Percentiles rank a stretch among this genome's conserved stretches.
Conservation (phyloP, 2,113 vertebrate genomes). For the Oxygymnocypris stewartii region DNA sequence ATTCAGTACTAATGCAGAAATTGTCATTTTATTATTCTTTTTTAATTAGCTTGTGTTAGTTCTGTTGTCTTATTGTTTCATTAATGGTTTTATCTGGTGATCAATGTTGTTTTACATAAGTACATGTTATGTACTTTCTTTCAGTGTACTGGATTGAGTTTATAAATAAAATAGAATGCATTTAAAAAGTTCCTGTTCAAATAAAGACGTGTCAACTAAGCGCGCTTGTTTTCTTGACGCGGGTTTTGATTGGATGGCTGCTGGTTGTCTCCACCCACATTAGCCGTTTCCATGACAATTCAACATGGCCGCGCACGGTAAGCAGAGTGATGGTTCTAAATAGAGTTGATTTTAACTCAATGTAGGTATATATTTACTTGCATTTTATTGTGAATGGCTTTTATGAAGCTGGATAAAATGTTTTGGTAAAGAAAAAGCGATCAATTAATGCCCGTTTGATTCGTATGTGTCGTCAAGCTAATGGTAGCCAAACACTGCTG, state of each 20-base stretch:
- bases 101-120: too few relatives aligned
- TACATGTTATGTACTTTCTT: background rate
- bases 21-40: background rate
- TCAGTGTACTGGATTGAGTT: background rate
- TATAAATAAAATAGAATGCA: background rate
- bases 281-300: slow-evolving; percentile 59
- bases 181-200: background rate
- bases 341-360: background rate
- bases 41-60: background rate
- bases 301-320: slow-evolving; percentile 60
- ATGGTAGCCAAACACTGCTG: background rate
- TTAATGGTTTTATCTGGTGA: background rate
- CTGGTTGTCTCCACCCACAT: background rate
- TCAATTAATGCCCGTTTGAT: background rate
- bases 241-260: slow-evolving; percentile 24
- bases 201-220: background rate
- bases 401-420: background rate
- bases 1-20: background rate
- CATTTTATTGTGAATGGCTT: background rate
- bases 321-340: background rate
- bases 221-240: background rate
- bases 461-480: background rate
- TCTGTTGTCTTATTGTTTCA: background rate
- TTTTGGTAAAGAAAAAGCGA: background rate
- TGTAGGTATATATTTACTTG: background rate